Percentiles rank a stretch among this genome's conserved stretches.
phyloP scores from a whole-genome alignment of 2,113 vertebrate genomes.

The Apteryx owenii region DNA sequence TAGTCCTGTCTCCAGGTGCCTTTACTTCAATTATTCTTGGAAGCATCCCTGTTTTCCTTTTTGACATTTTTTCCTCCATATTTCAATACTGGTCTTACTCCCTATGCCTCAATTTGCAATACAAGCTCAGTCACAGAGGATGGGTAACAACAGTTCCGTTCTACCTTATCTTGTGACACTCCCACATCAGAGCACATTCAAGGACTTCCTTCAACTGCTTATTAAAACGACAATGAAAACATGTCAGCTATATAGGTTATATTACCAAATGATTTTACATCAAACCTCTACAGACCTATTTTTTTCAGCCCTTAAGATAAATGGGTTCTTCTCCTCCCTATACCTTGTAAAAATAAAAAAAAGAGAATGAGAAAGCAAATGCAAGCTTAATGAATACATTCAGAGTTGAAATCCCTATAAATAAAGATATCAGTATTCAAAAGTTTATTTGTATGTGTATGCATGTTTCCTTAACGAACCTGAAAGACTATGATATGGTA shows the following conservation, averaged over 20 bases:
- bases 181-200: background rate
- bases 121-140: background rate
- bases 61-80: background rate
- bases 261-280: background rate
- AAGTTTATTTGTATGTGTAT: background rate
- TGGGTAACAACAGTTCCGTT: background rate
- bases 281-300: background rate
- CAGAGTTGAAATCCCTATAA: background rate
- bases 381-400: background rate
- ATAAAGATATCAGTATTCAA: background rate
- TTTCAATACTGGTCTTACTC: background rate
- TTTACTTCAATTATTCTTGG: background rate
- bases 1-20: background rate
- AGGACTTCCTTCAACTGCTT: background rate
- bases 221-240: background rate
- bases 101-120: background rate
- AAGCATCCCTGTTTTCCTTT: background rate
- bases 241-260: background rate
- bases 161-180: background rate
- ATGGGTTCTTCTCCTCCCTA: background rate
- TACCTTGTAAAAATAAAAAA: background rate
- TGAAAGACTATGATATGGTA: background rate
- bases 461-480: background rate
- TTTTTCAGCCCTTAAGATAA: background rate
- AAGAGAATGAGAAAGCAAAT: slow-evolving; percentile 10